phyloP scores from a whole-genome alignment of 2,113 vertebrate genomes.

The Mustelus asterias region DNA sequence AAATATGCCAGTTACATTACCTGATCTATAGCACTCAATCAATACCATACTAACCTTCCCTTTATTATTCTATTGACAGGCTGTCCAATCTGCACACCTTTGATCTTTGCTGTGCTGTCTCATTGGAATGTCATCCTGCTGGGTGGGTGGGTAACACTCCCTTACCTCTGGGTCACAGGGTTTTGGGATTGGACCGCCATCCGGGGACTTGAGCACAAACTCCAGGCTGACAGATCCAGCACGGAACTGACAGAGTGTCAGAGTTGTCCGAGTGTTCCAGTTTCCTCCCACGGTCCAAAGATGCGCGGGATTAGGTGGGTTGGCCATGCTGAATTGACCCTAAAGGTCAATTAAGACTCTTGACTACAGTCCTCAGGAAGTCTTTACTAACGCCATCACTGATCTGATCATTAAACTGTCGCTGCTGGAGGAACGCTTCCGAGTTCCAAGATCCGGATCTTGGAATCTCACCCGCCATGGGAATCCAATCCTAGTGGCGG shows the following conservation, averaged over 20 bases:
- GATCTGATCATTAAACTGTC: constrained; percentile 79
- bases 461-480: too few species aligned
- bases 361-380: constrained; percentile 81
- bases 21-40: constrained; percentile 15
- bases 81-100: constrained; percentile 24
- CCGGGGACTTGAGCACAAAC: too few species aligned
- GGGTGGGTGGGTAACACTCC: neutral
- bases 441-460: constrained; percentile 48
- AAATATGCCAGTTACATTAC: neutral
- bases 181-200: neutral
- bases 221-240: neutral
- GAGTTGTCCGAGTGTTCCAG: too few species aligned
- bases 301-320: too few species aligned
- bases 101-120: neutral
- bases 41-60: neutral
- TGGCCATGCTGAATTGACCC: too few species aligned
- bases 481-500: too few species aligned
- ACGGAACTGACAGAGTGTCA: neutral
- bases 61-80: constrained; percentile 22
- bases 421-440: constrained; percentile 73
- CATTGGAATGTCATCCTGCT: neutral
- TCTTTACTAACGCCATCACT: constrained; percentile 80
- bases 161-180: neutral
- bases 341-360: constrained; percentile 50
- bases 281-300: too few species aligned